phyloP scores from a whole-genome alignment of 1,140 invertebrate genomes.

The Solen grandis region DNA sequence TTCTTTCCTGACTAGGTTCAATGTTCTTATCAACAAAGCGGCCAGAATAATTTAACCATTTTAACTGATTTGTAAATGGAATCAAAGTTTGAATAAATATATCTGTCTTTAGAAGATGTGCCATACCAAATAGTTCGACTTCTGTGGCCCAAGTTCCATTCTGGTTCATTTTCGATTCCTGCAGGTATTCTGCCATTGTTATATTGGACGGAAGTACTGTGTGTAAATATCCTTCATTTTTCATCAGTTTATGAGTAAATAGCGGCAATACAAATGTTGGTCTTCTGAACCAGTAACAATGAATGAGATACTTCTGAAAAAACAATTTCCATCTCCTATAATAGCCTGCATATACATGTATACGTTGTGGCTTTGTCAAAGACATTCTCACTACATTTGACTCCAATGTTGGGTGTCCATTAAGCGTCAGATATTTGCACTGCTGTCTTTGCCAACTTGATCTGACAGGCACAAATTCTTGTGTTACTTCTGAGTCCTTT shows the following conservation, averaged over 20 bases:
- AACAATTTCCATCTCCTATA: too few relatives aligned
- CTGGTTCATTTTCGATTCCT: background rate
- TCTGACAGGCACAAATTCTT: background rate
- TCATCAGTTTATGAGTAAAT: too few relatives aligned
- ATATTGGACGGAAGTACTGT: too few relatives aligned
- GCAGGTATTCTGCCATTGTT: background rate
- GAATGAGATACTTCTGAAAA: too few relatives aligned
- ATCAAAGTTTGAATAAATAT: conserved; percentile 8
- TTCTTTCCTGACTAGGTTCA: background rate
- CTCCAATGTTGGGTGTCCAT: background rate
- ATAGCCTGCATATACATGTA: too few relatives aligned
- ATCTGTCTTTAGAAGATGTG: conserved; percentile 3
- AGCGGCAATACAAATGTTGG: too few relatives aligned
- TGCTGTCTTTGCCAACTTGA: background rate
- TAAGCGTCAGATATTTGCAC: background rate
- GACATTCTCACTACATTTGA: background rate
- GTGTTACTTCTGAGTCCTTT: background rate
- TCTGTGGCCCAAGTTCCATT: too few relatives aligned
- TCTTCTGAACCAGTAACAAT: background rate
- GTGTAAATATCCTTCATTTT: too few relatives aligned
- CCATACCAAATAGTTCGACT: conserved; percentile 21
- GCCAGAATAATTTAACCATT: conserved; percentile 4
- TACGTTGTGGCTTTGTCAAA: background rate
- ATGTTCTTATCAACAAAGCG: conserved; percentile 7
- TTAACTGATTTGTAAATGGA: background rate